Evolutionary conservation across 2,888 invertebrate species (phyloP).

Genomic region (Ophion obscuratus): DNA sequence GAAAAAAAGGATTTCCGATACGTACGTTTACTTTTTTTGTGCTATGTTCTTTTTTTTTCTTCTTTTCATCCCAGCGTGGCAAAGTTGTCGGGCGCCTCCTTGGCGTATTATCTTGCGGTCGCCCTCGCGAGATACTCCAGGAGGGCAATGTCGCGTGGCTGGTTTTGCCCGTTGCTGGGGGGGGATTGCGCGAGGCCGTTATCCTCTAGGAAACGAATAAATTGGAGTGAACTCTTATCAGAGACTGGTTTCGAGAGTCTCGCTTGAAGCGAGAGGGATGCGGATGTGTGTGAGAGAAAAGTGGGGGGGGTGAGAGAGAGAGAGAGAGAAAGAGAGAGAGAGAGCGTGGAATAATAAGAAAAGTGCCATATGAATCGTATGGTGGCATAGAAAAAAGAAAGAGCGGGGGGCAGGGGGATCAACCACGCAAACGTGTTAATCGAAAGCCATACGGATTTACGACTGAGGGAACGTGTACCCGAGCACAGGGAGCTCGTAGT

Average conservation of each 20-base stretch:
- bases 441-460: constrained; percentile 67
- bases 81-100: constrained; percentile 20
- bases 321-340: constrained; percentile 28
- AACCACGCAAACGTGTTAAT: constrained; percentile 67
- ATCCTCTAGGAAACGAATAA: constrained; percentile 74
- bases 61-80: not conserved
- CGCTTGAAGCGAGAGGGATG: constrained; percentile 43
- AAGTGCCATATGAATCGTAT: constrained; percentile 23
- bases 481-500: constrained; percentile 59
- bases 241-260: constrained; percentile 66
- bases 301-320: not conserved
- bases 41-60: not conserved
- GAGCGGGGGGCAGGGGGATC: constrained; percentile 21
- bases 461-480: constrained; percentile 59
- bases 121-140: constrained; percentile 32
- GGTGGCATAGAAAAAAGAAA: not conserved
- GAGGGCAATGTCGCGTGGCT: constrained; percentile 64
- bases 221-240: constrained; percentile 72
- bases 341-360: constrained; percentile 48
- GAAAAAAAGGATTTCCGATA: not conserved
- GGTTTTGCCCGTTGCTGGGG: constrained; percentile 41
- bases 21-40: too few relatives aligned
- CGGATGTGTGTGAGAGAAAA: constrained; percentile 6
- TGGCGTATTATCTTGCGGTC: constrained; percentile 14
- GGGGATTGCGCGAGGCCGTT: constrained; percentile 62